phyloP scores from a whole-genome alignment of 2,113 vertebrate genomes.

The Silurus glanis region DNA sequence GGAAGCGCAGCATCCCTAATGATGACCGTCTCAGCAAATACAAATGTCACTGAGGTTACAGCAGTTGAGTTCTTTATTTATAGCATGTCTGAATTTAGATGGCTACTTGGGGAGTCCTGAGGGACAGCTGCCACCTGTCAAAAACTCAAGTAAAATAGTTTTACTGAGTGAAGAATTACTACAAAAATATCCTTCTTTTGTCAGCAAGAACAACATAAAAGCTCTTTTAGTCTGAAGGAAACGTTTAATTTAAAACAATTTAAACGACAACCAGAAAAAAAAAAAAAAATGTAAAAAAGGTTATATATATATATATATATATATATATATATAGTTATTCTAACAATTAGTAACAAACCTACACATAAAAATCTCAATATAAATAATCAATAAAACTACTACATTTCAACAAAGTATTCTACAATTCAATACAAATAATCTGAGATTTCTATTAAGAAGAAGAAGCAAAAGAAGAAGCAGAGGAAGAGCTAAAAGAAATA shows the following conservation, averaged over 20 bases:
- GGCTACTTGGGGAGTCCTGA: conserved; percentile 26
- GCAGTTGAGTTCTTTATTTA: conserved; percentile 39
- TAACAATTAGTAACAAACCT: not conserved
- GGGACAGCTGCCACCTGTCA: not conserved
- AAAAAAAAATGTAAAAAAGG: too few relatives aligned
- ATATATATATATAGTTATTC: too few relatives aligned
- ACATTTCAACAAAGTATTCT: too few relatives aligned
- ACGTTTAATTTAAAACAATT: not conserved
- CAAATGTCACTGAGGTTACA: conserved; percentile 43
- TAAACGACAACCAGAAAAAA: not conserved
- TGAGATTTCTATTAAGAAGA: not conserved
- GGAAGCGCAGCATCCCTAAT: conserved; percentile 30
- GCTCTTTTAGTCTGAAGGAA: not conserved
- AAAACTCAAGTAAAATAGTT: conserved; percentile 6
- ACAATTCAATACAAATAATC: not conserved
- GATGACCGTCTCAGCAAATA: conserved; percentile 28
- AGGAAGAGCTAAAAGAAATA: too few relatives aligned
- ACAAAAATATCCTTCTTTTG: not conserved
- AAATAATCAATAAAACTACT: not conserved
- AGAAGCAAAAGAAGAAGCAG: not conserved
- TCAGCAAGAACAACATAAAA: not conserved
- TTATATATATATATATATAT: too few relatives aligned
- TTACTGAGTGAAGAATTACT: conserved; percentile 18
- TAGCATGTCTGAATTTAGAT: conserved; percentile 40
- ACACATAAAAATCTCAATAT: not conserved